Percentiles rank a stretch among this genome's conserved stretches.
Conservation (phyloP, 2,113 vertebrate species). For the Larimichthys crocea region DNA sequence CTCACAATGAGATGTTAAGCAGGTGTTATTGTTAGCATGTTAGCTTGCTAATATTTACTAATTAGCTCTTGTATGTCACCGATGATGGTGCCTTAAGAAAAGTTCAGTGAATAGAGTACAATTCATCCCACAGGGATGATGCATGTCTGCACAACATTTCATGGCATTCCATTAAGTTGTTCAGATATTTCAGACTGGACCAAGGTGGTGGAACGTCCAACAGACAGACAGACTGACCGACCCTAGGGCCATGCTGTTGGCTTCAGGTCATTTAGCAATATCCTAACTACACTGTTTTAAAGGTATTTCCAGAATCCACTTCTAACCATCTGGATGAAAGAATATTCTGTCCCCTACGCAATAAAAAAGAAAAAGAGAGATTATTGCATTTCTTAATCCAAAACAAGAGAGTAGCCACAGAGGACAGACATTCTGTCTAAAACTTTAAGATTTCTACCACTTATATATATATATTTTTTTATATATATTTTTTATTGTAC, state of each 20-base stretch:
- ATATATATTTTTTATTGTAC: not conserved
- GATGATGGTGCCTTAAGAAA: not conserved
- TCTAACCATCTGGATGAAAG: not conserved
- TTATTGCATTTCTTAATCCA: not conserved
- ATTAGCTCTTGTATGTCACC: not conserved
- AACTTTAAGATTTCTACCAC: not conserved
- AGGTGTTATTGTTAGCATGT: not conserved
- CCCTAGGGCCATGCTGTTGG: not conserved
- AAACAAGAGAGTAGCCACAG: not conserved
- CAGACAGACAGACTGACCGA: not conserved
- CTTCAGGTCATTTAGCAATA: not conserved
- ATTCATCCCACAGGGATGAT: not conserved
- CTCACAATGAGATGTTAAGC: not conserved
- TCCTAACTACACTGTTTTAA: not conserved
- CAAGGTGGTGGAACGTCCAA: not conserved
- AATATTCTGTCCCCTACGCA: not conserved
- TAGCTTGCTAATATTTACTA: not conserved
- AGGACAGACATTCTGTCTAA: not conserved
- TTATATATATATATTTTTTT: not conserved
- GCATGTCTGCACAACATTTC: not conserved
- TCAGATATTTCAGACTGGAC: not conserved
- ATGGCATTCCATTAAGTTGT: not conserved
- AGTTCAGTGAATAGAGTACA: not conserved
- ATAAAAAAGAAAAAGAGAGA: not conserved
- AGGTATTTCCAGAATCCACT: not conserved